phyloP scores from a whole-genome alignment of 2,888 invertebrate species.

The Alcis repandata region DNA sequence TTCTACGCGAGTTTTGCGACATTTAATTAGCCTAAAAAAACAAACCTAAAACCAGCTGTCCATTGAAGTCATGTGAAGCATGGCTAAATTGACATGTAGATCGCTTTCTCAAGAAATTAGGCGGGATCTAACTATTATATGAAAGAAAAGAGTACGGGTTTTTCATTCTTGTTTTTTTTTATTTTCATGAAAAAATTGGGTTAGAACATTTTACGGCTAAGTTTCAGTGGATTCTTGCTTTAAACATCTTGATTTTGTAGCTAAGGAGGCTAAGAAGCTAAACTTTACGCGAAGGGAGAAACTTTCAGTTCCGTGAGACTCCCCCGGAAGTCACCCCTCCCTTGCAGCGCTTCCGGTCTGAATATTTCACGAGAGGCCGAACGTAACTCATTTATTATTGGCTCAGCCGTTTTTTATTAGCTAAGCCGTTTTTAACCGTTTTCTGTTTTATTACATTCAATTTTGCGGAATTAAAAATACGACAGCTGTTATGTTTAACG shows the following conservation, averaged over 20 bases:
- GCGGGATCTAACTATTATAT: too few species aligned
- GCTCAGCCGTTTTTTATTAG: slow-evolving; percentile 17
- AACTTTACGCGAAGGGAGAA: slow-evolving; percentile 13
- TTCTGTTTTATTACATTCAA: slow-evolving; percentile 30
- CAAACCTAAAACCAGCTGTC: too few species aligned
- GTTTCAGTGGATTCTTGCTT: too few species aligned
- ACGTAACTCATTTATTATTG: slow-evolving; percentile 36
- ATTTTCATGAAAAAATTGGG: not conserved
- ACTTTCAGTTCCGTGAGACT: slow-evolving; percentile 29
- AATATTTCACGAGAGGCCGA: slow-evolving; percentile 46
- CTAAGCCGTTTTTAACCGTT: slow-evolving; percentile 31
- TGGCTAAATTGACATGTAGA: too few species aligned
- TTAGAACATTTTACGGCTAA: too few species aligned
- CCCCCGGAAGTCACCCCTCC: slow-evolving; percentile 38
- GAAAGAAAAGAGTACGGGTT: too few species aligned
- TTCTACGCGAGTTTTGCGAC: too few species aligned
- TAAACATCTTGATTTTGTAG: not conserved
- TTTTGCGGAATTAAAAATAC: slow-evolving; percentile 33
- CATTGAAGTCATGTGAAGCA: too few species aligned
- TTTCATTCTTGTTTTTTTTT: not conserved
- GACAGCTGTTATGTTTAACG: slow-evolving; percentile 28
- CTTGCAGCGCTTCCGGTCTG: slow-evolving; percentile 47
- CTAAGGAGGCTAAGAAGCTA: not conserved
- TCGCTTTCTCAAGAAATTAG: too few species aligned
- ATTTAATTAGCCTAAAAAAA: too few species aligned